A percentile compares a stretch with the other conserved stretches of the same genome.
These are phyloP conservation scores for Sinotaia quadrata DNA, from an alignment of 2,888 invertebrate species.

Conservation along the genomic window DNA sequence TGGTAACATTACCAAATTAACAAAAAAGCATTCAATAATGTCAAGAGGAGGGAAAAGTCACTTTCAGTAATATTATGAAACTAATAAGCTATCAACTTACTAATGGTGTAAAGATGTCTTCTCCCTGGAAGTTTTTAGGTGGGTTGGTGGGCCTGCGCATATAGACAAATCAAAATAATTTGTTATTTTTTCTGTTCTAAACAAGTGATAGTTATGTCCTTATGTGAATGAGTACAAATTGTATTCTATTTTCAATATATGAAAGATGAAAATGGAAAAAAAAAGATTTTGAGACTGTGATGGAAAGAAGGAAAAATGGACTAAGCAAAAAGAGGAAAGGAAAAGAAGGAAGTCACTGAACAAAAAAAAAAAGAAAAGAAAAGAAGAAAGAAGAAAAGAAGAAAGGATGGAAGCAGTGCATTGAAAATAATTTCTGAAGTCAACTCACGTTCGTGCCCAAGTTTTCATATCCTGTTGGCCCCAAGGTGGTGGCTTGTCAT, in stretches of 20 bases:
- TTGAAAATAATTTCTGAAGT: neutral
- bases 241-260: too few species aligned
- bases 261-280: too few species aligned
- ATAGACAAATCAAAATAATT: too few species aligned
- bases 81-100: constrained; percentile 46
- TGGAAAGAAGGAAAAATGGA: neutral
- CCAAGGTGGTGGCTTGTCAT: constrained; percentile 65
- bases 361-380: too few species aligned
- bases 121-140: constrained; percentile 66
- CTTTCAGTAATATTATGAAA: neutral
- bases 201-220: too few species aligned
- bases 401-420: neutral
- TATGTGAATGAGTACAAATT: too few species aligned
- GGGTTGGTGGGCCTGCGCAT: constrained; percentile 63
- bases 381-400: too few species aligned
- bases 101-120: constrained; percentile 58
- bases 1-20: too few species aligned
- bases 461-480: constrained; percentile 57
- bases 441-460: constrained; percentile 68
- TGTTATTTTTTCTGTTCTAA: too few species aligned
- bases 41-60: neutral
- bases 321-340: neutral
- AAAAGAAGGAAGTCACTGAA: too few species aligned
- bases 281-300: too few species aligned
- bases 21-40: neutral